Percentiles rank a stretch among this genome's conserved stretches.
Evolutionary conservation across 2,797 vertebrate genomes (phyloP).

Genomic region (Prunella strophiata): DNA sequence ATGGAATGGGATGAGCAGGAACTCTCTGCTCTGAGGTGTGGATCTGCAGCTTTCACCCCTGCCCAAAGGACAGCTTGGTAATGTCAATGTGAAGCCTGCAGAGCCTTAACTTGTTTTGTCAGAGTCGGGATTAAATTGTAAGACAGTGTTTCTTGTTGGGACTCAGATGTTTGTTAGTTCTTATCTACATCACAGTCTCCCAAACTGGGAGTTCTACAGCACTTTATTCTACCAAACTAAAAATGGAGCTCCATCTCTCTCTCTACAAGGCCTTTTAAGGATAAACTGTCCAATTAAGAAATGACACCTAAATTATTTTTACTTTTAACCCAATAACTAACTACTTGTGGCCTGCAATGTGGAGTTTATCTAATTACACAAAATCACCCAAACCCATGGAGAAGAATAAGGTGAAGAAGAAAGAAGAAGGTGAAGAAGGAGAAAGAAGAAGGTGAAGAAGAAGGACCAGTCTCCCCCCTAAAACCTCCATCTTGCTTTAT

Average conservation of each 20-base stretch:
- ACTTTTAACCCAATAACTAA: not conserved
- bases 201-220: accelerated
- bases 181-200: not conserved
- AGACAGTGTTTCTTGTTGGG: not conserved
- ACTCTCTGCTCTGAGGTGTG: accelerated
- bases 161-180: not conserved
- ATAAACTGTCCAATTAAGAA: not conserved
- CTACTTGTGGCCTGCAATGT: accelerated
- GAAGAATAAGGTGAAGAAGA: not conserved
- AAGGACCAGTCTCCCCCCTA: not conserved
- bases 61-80: not conserved
- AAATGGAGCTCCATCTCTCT: not conserved
- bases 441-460: not conserved
- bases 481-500: not conserved
- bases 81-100: not conserved
- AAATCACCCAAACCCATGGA: not conserved
- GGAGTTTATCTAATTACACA: not conserved
- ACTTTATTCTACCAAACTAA: not conserved
- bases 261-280: not conserved
- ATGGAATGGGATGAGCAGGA: not conserved
- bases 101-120: not conserved
- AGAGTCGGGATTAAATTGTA: not conserved
- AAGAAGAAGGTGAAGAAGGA: not conserved
- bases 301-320: not conserved
- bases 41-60: not conserved